A percentile compares a stretch with the other conserved stretches of the same genome.
phyloP scores from a whole-genome alignment of 2,797 vertebrate species.

The Anolis apletophallus region DNA sequence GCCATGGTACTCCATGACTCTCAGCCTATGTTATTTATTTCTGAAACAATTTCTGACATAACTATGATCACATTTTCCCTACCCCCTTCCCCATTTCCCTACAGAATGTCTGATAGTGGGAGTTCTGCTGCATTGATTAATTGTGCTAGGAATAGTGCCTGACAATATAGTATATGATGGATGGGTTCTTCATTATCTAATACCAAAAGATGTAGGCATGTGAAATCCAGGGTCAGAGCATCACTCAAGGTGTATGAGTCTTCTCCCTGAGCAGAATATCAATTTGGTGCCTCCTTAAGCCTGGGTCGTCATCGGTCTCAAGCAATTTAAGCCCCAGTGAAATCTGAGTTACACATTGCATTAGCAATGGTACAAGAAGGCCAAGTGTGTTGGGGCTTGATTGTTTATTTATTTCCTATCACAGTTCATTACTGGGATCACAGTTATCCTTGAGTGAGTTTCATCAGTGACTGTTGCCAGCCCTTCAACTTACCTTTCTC shows the following conservation, averaged over 20 bases:
- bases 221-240: constrained; percentile 27
- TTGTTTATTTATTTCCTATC: constrained; percentile 21
- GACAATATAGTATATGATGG: constrained; percentile 33
- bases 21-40: not conserved
- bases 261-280: constrained; percentile 25
- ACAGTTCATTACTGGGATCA: not conserved
- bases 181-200: constrained; percentile 22
- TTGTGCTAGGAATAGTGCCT: constrained; percentile 9
- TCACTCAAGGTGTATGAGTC: constrained; percentile 12
- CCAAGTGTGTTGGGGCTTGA: not conserved
- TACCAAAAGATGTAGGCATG: constrained; percentile 13
- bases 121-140: constrained; percentile 35
- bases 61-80: not conserved
- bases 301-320: not conserved
- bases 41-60: not conserved
- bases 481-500: not conserved
- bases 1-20: not conserved
- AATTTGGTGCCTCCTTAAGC: constrained; percentile 6
- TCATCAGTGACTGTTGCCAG: not conserved
- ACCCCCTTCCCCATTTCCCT: not conserved
- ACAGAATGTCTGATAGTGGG: not conserved
- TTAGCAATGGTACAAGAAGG: constrained; percentile 16
- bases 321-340: constrained; percentile 16
- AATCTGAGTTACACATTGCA: constrained; percentile 22
- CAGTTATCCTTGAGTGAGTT: not conserved